Conservation (phyloP, 2,797 vertebrate species). For the Neosalanx taihuensis region DNA sequence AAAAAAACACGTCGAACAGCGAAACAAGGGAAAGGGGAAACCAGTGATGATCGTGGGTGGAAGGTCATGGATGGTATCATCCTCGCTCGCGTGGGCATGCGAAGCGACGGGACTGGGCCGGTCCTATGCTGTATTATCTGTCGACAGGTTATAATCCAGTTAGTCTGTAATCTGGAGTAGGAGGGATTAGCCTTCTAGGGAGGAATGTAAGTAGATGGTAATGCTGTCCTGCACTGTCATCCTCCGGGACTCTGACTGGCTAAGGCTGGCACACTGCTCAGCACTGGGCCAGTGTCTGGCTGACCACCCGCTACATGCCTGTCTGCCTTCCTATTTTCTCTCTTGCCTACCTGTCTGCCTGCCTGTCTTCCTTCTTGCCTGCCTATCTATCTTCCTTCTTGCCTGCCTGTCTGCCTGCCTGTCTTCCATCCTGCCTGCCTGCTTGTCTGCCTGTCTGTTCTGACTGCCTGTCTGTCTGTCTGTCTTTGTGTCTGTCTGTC, state of each 20-base stretch:
- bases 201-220: conserved; percentile 34
- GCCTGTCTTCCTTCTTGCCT: no score
- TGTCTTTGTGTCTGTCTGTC: no score
- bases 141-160: conserved; percentile 44
- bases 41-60: no score
- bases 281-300: background rate
- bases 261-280: background rate
- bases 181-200: conserved; percentile 36
- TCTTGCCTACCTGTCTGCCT: no score
- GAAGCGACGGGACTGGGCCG: background rate
- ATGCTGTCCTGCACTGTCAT: conserved; percentile 9
- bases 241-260: background rate
- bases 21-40: background rate
- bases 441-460: no score
- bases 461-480: no score
- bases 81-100: background rate
- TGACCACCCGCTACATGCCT: background rate
- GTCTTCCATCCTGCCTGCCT: no score
- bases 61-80: no score
- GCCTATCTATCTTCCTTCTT: no score
- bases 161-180: conserved; percentile 46
- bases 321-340: no score
- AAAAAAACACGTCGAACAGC: background rate
- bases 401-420: no score
- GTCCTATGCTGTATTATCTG: conserved; percentile 17